Base-by-base conservation (phyloP, 2,113 vertebrate species). In the Harpagus bidentatus region DNA sequence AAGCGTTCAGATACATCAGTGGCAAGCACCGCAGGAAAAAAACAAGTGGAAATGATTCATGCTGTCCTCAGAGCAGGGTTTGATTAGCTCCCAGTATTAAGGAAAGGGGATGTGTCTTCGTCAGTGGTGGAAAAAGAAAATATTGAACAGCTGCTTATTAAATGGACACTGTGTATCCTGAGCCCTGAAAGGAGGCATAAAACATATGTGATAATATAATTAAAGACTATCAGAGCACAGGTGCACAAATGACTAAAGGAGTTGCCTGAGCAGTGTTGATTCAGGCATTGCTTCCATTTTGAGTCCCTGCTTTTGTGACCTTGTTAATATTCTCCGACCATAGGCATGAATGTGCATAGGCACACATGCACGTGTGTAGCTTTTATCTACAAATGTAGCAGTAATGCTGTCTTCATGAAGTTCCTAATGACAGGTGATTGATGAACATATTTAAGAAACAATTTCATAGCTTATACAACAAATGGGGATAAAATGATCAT, bases 71-170 rank as follows among this genome's bases (percentile, higher is more conserved):
- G 82, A 93, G 67, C n/a, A 28, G 38, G 32, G 42, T 76, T 82
- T 93, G 82, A 82, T 90, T 65, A 85, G 34, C 62, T 93, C 48
- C 52, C 43, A 65, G 31, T 21, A 89, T 77, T 36, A 88, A 85
- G 88, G 74, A 82, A 96, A 88, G 52, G 16, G 62, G 38, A 72
- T 78, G 56, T 61, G 56, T 47, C 78, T 89, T 94, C 1, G 0
- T 82, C 70, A 94, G 65, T 26, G 56, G 52, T 38, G 47, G 29
- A 26, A 85, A 84, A 93, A 67, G 69, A 84, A 85, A 94, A 63
- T 76, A 76, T 58, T 85, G 94, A 95, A 50, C 70, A 95, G 84
- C 78, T 96, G 78, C 43, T 96, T 50, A 50, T 91, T 93, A 93
- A 86, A 89, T 62, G 59, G 87, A 82, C 11, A 0, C 52, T 76